A percentile compares a stretch with the other conserved stretches of the same genome.
Evolutionary conservation across 2,888 invertebrate genomes (phyloP).

Genomic region (Steinernema hermaphroditum): DNA sequence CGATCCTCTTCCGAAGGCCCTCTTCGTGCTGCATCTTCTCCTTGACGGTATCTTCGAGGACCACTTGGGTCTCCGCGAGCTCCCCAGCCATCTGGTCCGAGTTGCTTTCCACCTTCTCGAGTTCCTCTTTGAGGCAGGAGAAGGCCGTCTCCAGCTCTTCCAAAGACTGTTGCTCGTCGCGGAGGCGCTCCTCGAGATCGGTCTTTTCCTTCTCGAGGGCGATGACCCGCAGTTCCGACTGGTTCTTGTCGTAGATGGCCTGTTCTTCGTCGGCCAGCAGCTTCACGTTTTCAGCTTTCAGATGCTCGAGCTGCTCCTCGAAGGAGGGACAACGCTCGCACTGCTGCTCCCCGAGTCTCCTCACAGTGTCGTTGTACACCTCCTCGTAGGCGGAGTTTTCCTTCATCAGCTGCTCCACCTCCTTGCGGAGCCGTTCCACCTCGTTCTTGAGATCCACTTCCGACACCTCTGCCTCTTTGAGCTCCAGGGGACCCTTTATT

Average conservation of each 20-base stretch:
- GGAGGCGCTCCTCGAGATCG: not conserved
- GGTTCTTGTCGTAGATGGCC: not conserved
- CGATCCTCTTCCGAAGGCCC: constrained; percentile 37
- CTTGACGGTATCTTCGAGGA: not conserved
- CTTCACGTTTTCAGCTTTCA: not conserved
- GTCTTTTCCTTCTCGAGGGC: not conserved
- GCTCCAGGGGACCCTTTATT: too few species aligned
- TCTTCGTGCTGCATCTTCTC: not conserved
- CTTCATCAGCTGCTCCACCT: too few species aligned
- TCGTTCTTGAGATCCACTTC: too few species aligned
- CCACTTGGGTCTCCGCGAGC: not conserved
- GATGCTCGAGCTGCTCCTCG: not conserved
- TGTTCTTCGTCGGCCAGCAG: not conserved
- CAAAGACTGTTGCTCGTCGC: not conserved
- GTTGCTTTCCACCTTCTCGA: not conserved
- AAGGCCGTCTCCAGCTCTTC: not conserved
- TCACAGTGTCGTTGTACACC: not conserved
- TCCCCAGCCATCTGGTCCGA: not conserved
- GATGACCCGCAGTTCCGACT: not conserved
- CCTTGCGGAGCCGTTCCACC: too few species aligned
- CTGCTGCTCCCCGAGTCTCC: too few species aligned
- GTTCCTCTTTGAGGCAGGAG: not conserved
- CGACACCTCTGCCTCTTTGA: too few species aligned
- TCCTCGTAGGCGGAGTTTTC: not conserved
- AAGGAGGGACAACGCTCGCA: too few species aligned